These are phyloP conservation scores for Poeciliopsis occidentalis DNA, from an alignment of 2,113 vertebrate species.

Conservation along the genomic window DNA sequence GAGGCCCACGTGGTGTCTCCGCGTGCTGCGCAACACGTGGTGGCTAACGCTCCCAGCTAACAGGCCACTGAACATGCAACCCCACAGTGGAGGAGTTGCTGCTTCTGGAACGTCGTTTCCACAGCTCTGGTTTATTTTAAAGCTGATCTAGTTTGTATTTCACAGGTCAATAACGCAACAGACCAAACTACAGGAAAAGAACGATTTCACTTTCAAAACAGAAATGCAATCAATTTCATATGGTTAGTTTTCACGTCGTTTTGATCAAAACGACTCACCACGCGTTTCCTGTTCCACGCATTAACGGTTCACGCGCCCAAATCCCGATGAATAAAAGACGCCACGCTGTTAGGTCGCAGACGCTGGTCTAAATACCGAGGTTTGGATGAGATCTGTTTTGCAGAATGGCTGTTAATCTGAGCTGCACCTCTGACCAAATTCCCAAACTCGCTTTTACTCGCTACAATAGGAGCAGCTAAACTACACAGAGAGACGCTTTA, in stretches of 20 bases:
- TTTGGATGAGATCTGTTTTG: background rate
- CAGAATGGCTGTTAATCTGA: background rate
- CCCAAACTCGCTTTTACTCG: background rate
- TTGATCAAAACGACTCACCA: background rate
- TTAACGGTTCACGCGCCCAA: background rate
- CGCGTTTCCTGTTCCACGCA: background rate
- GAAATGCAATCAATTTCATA: no score
- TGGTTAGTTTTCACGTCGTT: no score
- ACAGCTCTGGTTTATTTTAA: background rate
- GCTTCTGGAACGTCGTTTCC: no score
- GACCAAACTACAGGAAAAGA: no score
- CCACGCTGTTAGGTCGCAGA: no score
- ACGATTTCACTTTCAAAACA: no score
- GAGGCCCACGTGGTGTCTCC: background rate
- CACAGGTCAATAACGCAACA: no score
- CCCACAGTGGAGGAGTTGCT: no score
- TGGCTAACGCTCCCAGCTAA: conserved; percentile 25
- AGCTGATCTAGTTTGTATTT: background rate
- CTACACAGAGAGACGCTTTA: background rate
- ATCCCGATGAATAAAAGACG: background rate
- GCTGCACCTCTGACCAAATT: background rate
- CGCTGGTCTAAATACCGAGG: background rate
- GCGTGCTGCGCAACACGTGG: conserved; percentile 25
- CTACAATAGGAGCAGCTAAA: background rate
- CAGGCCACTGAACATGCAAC: conserved; percentile 1